These are phyloP conservation scores for Operophtera brumata DNA, from an alignment of 2,888 invertebrate species.

Conservation along the genomic window DNA sequence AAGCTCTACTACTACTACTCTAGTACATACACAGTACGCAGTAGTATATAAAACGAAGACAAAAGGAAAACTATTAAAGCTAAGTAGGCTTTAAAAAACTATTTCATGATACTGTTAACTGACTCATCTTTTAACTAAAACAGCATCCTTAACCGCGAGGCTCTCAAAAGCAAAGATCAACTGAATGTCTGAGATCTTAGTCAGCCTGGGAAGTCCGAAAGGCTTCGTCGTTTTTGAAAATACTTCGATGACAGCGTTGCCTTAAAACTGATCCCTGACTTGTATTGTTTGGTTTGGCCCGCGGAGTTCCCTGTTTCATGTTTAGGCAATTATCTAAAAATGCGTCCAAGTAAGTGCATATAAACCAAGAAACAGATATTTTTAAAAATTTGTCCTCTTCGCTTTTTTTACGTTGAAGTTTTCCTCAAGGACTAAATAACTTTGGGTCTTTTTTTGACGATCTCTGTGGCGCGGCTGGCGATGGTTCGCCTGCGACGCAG, in stretches of 20 bases:
- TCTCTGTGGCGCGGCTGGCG: too few species aligned
- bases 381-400: not conserved
- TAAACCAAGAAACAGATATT: too few species aligned
- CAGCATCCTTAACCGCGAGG: not conserved
- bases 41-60: too few species aligned
- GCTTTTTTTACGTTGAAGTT: not conserved
- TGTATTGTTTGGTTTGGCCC: not conserved
- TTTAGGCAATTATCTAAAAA: not conserved
- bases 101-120: not conserved
- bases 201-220: slow-evolving; percentile 12
- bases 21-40: too few species aligned
- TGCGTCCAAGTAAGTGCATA: not conserved
- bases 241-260: not conserved
- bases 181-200: slow-evolving; percentile 15
- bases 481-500: too few species aligned
- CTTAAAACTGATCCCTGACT: not conserved
- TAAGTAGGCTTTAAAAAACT: too few species aligned
- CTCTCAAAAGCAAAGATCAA: not conserved
- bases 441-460: too few species aligned
- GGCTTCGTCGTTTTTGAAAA: not conserved
- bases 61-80: too few species aligned
- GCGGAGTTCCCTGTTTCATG: slow-evolving; percentile 1
- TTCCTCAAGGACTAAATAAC: not conserved
- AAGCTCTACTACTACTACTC: too few species aligned
- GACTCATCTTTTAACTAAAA: not conserved